phyloP scores from a whole-genome alignment of 2,797 vertebrate genomes.

The Lacerta agilis region DNA sequence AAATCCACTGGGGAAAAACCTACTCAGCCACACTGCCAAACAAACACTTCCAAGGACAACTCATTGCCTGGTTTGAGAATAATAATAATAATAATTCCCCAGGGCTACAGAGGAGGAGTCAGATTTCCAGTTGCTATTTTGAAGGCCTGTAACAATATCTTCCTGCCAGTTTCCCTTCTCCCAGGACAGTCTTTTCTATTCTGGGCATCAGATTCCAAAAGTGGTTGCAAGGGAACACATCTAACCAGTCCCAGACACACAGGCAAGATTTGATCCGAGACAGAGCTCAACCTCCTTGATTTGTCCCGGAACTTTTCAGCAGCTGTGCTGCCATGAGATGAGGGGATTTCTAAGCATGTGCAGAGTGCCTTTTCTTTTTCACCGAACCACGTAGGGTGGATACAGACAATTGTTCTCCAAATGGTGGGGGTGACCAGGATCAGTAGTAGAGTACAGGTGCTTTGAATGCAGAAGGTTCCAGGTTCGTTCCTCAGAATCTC shows the following conservation, averaged over 20 bases:
- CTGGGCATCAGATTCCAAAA: neutral
- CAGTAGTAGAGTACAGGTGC: neutral
- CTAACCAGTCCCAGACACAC: too few species aligned
- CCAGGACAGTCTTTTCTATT: neutral
- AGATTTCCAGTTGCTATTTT: neutral
- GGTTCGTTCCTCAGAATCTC: neutral
- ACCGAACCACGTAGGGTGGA: too few species aligned
- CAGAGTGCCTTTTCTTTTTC: neutral
- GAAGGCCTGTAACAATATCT: slow-evolving; percentile 15
- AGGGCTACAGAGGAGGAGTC: neutral
- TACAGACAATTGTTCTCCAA: too few species aligned
- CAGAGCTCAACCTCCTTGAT: neutral
- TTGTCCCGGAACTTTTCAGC: neutral
- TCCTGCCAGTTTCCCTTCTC: neutral
- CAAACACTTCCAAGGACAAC: neutral
- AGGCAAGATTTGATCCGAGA: too few species aligned
- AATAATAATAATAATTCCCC: too few species aligned
- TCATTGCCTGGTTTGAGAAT: too few species aligned
- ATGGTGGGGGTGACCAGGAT: neutral
- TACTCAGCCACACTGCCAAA: neutral
- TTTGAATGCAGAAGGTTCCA: neutral
- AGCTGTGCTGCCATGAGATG: too few species aligned
- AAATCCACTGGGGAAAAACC: too few species aligned
- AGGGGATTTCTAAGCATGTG: neutral
- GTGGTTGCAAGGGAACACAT: too few species aligned